Percentiles rank a stretch among this genome's conserved stretches.
phyloP scores from a whole-genome alignment of 2,888 invertebrate species.

The Holacanthella duospinosa region DNA sequence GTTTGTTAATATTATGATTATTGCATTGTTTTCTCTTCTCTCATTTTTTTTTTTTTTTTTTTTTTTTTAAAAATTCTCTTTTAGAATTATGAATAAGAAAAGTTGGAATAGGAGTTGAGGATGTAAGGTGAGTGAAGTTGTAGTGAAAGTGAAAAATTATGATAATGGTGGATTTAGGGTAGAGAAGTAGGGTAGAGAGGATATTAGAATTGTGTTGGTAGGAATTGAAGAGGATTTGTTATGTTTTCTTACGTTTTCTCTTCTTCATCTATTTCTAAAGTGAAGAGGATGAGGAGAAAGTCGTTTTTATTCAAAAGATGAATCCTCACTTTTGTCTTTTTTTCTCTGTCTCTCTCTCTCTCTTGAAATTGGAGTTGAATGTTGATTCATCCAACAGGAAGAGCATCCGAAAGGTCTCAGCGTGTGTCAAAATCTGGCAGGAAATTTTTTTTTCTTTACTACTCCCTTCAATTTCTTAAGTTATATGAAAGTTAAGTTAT shows the following conservation, averaged over 20 bases:
- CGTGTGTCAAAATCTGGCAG: background rate
- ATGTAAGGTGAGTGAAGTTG: no score
- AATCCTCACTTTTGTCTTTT: background rate
- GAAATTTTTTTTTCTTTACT: background rate
- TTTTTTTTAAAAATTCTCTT: background rate
- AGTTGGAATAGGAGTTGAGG: conserved; percentile 17
- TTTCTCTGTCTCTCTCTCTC: background rate
- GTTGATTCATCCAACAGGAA: no score
- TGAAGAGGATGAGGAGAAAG: background rate
- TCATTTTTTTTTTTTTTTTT: background rate
- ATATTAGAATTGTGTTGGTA: no score
- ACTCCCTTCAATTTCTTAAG: no score
- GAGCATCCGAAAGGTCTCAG: no score
- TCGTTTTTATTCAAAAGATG: background rate
- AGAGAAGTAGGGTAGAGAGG: conserved; percentile 6
- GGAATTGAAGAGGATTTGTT: conserved; percentile 10
- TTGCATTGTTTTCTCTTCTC: background rate
- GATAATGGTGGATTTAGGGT: conserved; percentile 23
- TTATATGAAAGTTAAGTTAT: no score
- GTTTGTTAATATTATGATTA: no score
- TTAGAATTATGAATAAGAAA: background rate
- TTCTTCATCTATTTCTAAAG: background rate
- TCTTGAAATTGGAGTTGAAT: background rate
- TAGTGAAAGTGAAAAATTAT: conserved; percentile 30
- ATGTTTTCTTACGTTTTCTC: conserved; percentile 10